Evolutionary conservation across 2,797 vertebrate species (phyloP), one percentile per base, ranked within the genome.

Genomic region (Thamnophis elegans): DNA sequence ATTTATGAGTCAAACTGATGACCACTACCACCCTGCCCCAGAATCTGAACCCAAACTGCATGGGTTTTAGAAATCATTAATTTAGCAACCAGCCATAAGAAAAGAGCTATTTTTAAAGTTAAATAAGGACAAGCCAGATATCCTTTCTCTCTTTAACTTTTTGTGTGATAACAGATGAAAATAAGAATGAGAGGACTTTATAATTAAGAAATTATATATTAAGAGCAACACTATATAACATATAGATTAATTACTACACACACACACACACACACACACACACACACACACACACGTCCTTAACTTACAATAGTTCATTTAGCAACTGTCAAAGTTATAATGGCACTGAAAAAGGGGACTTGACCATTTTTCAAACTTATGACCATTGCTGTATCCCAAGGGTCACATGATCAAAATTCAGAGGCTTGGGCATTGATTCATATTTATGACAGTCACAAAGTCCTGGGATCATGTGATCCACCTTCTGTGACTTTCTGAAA

Each of bases 121-220:
- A 78, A 78, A 18, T 32, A 36, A 22, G 28, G 36, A 36, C 1
- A 5, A 47, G 28, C 5, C 25, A 68, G 28, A 16, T 47, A 36
- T 6, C 93, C 95, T 36, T 25, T 28, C 26, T 78, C 32, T 36
- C 36, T 25, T 25, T 60, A 42, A 85, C 32, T 18, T 82, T 85
- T 42, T 22, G 73, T 78, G 36, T 78, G 36, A 20, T 1, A 78
- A 42, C 3, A 0, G 91, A 91, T 93, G 89, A 92, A 78, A 93
- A 89, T 95, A 95, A 90, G 55, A 82, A 42, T 54, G 93, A 18
- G 10, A 56, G 8, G 1, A 36, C 16, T 36, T n/a, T 56, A 56
- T 18, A 87, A 32, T 36, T 87, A 87, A 87, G 28, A 56, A 22
- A 18, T 20, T 56, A 56, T 25, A 55, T 51, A 68, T 68, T 36